phyloP scores from a whole-genome alignment of 2,797 vertebrate genomes.

The Meriones psammophilus region DNA sequence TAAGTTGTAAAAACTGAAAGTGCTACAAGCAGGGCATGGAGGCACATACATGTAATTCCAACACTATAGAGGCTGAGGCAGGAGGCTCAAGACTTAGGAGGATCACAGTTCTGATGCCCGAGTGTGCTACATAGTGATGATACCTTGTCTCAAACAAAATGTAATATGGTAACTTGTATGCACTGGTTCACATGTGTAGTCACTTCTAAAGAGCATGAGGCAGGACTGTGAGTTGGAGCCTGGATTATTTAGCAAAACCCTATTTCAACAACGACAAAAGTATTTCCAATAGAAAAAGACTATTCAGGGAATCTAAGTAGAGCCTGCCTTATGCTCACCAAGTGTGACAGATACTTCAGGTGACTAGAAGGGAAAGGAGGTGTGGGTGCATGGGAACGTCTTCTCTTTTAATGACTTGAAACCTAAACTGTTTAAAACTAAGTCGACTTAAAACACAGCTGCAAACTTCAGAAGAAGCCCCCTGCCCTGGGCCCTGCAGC shows the following conservation, averaged over 20 bases:
- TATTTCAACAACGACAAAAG: background rate
- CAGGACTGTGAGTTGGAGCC: background rate
- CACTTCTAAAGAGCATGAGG: background rate
- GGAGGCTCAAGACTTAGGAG: too few relatives aligned
- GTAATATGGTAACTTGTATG: background rate
- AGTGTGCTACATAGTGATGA: too few relatives aligned
- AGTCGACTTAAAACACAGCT: background rate
- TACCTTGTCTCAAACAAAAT: background rate
- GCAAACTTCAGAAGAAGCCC: constrained; percentile 37
- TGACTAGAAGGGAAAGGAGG: background rate
- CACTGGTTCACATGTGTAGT: background rate
- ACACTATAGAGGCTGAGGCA: background rate
- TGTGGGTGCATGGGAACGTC: background rate
- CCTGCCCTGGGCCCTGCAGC: constrained; percentile 32
- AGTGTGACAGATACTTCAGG: background rate
- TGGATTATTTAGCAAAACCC: background rate
- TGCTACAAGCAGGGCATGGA: too few relatives aligned
- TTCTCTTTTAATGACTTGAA: constrained; percentile 23
- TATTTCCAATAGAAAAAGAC: constrained; percentile 23
- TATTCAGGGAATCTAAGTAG: constrained; percentile 13
- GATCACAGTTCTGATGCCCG: too few relatives aligned
- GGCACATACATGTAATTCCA: background rate
- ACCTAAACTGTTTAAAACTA: constrained; percentile 40
- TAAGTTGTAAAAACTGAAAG: background rate
- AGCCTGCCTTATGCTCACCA: background rate